phyloP scores from a whole-genome alignment of 2,888 invertebrate species.

The Petrolisthes cinctipes region DNA sequence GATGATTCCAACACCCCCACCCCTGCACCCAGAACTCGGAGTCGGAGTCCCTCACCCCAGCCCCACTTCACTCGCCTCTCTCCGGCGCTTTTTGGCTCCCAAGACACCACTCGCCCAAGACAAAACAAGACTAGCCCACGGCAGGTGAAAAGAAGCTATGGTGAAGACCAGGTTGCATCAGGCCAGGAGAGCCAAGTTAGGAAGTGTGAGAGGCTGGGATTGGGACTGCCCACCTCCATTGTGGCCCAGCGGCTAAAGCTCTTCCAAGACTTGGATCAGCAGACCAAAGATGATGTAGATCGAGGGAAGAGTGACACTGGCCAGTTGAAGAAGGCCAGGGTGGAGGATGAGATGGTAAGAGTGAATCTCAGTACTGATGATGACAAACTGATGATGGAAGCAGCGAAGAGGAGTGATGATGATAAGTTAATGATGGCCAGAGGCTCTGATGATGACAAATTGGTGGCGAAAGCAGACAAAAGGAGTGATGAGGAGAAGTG shows the following conservation, averaged over 20 bases:
- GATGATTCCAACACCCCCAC: conserved; percentile 4
- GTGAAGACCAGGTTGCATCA: too few species aligned
- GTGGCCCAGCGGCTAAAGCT: conserved; percentile 45
- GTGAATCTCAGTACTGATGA: conserved; percentile 6
- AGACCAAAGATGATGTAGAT: not conserved
- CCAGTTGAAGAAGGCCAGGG: not conserved
- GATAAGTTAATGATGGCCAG: not conserved
- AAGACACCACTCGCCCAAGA: not conserved
- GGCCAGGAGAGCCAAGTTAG: too few species aligned
- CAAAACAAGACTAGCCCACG: not conserved
- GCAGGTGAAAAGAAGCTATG: not conserved
- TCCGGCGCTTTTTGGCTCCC: conserved; percentile 45
- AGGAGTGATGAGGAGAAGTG: conserved; percentile 10
- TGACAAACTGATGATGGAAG: conserved; percentile 12
- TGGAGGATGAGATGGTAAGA: not conserved
- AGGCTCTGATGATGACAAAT: not conserved
- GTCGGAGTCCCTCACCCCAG: not conserved
- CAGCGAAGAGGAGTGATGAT: not conserved
- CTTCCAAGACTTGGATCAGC: conserved; percentile 39
- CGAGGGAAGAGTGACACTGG: not conserved
- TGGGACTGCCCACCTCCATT: conserved; percentile 20
- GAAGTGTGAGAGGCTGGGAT: too few species aligned
- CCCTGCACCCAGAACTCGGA: not conserved
- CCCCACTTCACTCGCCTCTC: conserved; percentile 23
- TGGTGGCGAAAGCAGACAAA: not conserved